Conservation (phyloP, 2,113 vertebrate genomes). For the Nothoprocta pentlandii region DNA sequence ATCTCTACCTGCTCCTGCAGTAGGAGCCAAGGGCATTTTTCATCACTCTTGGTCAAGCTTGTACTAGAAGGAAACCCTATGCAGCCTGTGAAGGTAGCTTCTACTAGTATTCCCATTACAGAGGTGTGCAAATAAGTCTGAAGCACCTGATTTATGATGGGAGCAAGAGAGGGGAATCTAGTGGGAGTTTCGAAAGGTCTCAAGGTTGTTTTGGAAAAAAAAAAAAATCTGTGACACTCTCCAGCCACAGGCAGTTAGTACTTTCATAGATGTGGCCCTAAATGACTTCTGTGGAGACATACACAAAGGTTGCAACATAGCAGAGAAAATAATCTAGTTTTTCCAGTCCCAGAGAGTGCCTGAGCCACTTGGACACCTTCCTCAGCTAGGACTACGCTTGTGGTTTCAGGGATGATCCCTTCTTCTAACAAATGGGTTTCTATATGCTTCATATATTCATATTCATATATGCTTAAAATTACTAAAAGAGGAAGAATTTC, state of each 20-base stretch:
- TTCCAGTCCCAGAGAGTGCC: neutral
- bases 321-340: neutral
- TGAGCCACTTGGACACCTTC: neutral
- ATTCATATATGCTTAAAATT: neutral
- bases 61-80: neutral
- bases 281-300: neutral
- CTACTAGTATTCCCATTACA: neutral
- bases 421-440: neutral
- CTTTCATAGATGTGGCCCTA: neutral
- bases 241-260: neutral
- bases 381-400: neutral
- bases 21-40: neutral
- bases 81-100: no score
- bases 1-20: neutral
- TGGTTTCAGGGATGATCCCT: neutral
- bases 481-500: neutral
- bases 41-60: neutral
- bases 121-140: neutral
- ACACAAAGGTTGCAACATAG: neutral
- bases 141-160: neutral
- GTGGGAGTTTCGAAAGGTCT: neutral
- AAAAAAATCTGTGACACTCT: neutral
- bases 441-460: neutral
- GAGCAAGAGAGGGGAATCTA: neutral
- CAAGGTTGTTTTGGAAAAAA: neutral